Base-by-base conservation (phyloP, 2,113 vertebrate species). In the Alethe diademata region DNA sequence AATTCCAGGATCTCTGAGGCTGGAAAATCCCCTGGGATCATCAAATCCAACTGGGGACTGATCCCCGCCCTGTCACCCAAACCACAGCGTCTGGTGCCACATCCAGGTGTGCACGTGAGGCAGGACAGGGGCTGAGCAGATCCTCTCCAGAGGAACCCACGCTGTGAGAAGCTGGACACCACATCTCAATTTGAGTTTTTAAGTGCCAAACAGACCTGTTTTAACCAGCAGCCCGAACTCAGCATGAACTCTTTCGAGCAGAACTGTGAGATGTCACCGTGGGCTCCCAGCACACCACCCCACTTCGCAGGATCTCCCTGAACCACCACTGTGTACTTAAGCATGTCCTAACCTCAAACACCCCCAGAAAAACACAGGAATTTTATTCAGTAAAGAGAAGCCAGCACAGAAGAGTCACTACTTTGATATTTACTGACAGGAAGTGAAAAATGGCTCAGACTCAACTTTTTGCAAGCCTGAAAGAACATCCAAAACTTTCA, bases 351-450 rank as follows among this genome's bases (percentile, higher is more conserved):
- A 86, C 79, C 92, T 93, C 86, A 88, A 73, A 90, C 88, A 86
- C 29, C 64, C 64, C 73, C 43, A 56, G 67, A 69, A 90, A 51
- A 86, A 82, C 3, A 73, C 60, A 83, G 82, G 31, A 70, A 93
- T 92, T 86, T 91, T 92, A 64, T 74, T 95, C 79, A 88, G 50
- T 10, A 58, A 67, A 54, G 86, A 92, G 50, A 57, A 91, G 35
- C 15, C 87, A 79, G 84, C 50, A 72, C 38, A 88, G 40, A 90
- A 86, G 81, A 82, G 78, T 86, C 86, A 83, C 54, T 88, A 33
- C 88, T 90, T 96, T 80, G 88, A 94, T 95, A 92, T 95, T 96
- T 92, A 92, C 85, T 93, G 88, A 94, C 90, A 96, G 92, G 78
- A 92, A 95, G 90, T 67, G 50, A 93, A 86, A 96, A 88, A 96